Conservation (phyloP, 2,888 invertebrate species). For the Diplolepis rosae region DNA sequence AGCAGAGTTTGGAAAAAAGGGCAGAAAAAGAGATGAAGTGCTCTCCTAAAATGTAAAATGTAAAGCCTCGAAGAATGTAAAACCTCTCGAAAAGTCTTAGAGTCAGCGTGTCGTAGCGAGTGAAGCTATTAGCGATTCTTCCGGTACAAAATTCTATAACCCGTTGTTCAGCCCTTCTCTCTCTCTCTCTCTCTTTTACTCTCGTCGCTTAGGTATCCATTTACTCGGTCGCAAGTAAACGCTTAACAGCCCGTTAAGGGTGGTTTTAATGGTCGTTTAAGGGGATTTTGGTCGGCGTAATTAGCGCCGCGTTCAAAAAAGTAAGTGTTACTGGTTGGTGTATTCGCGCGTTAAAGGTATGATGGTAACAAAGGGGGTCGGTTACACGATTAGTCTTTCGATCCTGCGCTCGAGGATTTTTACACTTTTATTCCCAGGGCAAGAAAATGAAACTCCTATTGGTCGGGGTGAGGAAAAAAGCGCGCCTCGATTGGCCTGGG, state of each 20-base stretch:
- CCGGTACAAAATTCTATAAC: constrained; percentile 42
- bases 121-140: constrained; percentile 45
- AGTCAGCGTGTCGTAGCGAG: not conserved
- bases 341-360: constrained; percentile 38
- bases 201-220: constrained; percentile 48
- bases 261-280: constrained; percentile 70
- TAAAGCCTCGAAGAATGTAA: not conserved
- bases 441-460: constrained; percentile 3
- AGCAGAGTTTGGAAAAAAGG: not conserved
- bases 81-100: constrained; percentile 32
- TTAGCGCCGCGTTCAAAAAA: constrained; percentile 55
- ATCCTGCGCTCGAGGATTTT: constrained; percentile 19
- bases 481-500: constrained; percentile 17
- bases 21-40: not conserved
- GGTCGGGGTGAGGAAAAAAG: constrained; percentile 11
- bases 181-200: constrained; percentile 40
- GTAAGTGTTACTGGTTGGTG: constrained; percentile 43
- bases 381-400: constrained; percentile 44
- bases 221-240: constrained; percentile 50
- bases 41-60: not conserved
- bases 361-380: constrained; percentile 57
- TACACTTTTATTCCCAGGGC: constrained; percentile 15
- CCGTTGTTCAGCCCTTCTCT: constrained; percentile 43
- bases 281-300: constrained; percentile 68
- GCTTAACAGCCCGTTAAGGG: constrained; percentile 55